Conservation (phyloP, 2,797 vertebrate species). For the Malurus leucopterus region DNA sequence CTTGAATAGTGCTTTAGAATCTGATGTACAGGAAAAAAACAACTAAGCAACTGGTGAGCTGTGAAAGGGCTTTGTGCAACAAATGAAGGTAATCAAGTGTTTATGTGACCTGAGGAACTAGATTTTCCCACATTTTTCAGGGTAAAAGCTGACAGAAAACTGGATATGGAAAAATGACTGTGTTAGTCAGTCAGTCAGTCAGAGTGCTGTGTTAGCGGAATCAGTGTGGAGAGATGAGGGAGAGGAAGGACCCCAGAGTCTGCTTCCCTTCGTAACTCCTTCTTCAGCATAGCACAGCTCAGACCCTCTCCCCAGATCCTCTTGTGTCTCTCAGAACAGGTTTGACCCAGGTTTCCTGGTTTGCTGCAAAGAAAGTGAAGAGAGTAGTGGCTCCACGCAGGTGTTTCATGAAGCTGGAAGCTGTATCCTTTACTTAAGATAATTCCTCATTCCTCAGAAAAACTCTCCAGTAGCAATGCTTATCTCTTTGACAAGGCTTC, state of each 20-base stretch:
- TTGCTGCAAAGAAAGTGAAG: not conserved
- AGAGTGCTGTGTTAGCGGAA: rapidly evolving
- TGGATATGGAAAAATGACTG: not conserved
- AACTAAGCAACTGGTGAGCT: not conserved
- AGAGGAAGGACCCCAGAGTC: not conserved
- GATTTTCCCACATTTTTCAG: not conserved
- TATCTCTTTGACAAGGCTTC: not conserved
- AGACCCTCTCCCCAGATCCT: too few species aligned
- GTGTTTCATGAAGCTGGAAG: not conserved
- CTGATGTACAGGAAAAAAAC: not conserved
- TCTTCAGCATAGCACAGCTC: too few species aligned
- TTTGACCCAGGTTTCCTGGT: too few species aligned
- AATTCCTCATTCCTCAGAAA: not conserved
- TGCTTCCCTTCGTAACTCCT: too few species aligned
- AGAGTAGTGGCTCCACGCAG: not conserved
- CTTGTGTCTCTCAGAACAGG: too few species aligned
- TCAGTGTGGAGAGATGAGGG: not conserved
- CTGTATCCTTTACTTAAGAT: not conserved
- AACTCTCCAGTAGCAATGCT: not conserved
- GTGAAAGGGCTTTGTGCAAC: not conserved
- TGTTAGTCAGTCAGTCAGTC: too few species aligned
- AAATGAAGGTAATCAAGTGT: not conserved
- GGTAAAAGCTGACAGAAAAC: not conserved
- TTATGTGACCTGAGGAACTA: not conserved
- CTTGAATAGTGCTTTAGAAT: not conserved